Conservation (phyloP, 1,140 invertebrate genomes). For the Bathynomus jamesi region DNA sequence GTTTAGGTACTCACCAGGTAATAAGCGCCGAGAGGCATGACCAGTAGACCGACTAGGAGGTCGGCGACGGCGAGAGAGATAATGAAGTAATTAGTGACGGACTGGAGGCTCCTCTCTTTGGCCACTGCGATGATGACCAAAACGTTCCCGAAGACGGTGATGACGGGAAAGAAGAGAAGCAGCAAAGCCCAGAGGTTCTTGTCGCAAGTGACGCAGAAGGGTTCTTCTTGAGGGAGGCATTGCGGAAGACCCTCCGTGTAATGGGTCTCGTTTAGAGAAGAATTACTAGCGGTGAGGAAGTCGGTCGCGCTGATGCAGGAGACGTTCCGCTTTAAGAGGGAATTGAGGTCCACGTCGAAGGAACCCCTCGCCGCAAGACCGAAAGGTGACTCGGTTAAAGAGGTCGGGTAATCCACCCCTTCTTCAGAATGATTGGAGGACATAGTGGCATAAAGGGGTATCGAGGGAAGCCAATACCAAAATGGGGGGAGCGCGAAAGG, state of each 20-base stretch:
- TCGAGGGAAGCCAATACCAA: no score
- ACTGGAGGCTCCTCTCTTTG: slow-evolving; percentile 71
- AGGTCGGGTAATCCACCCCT: background rate
- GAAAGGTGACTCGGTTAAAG: background rate
- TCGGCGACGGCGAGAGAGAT: slow-evolving; percentile 87
- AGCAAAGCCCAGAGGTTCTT: slow-evolving; percentile 39
- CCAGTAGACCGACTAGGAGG: slow-evolving; percentile 78
- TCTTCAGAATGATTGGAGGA: background rate
- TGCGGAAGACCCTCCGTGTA: no score
- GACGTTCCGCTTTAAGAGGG: background rate
- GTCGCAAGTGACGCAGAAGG: background rate
- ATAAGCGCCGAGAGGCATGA: slow-evolving; percentile 76
- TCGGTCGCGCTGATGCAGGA: background rate
- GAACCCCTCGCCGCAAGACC: no score
- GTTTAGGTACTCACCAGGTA: slow-evolving; percentile 25
- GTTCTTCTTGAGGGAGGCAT: background rate
- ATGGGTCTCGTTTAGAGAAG: no score
- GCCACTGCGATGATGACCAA: slow-evolving; percentile 63
- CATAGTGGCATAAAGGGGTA: no score
- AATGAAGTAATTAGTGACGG: slow-evolving; percentile 91
- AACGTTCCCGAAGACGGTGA: slow-evolving; percentile 60
- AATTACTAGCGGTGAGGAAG: background rate
- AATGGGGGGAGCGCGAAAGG: no score
- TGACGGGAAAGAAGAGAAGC: slow-evolving; percentile 53
- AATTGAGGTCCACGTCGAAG: background rate